phyloP scores from a whole-genome alignment of 2,797 vertebrate species.

The Florisuga fusca region DNA sequence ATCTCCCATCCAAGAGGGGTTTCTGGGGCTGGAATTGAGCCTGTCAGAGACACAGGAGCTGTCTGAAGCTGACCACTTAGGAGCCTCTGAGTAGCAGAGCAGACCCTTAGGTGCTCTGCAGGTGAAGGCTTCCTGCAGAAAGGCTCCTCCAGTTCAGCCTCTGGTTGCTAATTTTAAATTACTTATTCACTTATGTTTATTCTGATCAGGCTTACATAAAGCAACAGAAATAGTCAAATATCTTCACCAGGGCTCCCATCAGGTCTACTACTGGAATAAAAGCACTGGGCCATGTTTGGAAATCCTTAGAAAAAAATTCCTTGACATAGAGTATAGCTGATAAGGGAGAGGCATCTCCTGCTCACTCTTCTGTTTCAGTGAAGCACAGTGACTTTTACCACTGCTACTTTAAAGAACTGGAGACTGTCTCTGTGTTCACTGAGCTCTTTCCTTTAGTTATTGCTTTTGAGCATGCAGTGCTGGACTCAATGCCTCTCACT shows the following conservation, averaged over 20 bases:
- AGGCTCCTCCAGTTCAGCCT: background rate
- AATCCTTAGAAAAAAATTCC: background rate
- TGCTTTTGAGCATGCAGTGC: background rate
- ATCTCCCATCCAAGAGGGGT: background rate
- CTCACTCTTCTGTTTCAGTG: background rate
- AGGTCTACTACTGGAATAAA: background rate
- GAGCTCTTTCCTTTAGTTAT: background rate
- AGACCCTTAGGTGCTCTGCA: too few species aligned
- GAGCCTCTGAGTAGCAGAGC: background rate
- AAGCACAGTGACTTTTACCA: background rate
- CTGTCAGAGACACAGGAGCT: accelerated
- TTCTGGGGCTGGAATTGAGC: background rate
- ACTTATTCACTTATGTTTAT: background rate
- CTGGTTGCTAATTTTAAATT: background rate
- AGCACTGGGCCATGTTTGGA: background rate
- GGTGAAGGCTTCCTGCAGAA: background rate
- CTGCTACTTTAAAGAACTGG: background rate
- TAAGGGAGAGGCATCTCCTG: background rate
- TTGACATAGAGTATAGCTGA: background rate
- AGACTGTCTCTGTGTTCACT: background rate
- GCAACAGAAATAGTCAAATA: background rate
- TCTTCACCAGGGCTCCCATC: background rate
- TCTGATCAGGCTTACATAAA: background rate
- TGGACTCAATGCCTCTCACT: background rate
- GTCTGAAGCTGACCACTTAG: background rate